Evolutionary conservation across 2,888 invertebrate species (phyloP).

Genomic region (Lepidocyrtinus sp.): DNA sequence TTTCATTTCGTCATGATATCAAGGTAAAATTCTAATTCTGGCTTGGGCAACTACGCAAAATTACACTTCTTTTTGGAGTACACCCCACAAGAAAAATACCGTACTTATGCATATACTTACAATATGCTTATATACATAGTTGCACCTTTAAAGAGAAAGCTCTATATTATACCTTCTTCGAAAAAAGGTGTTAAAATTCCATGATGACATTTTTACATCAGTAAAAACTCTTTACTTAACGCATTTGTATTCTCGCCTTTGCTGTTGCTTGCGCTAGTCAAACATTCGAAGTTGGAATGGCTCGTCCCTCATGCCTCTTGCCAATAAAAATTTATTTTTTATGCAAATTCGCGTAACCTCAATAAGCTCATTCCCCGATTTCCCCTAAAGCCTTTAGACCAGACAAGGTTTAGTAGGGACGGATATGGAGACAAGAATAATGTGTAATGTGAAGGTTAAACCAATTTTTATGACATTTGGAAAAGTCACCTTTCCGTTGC

Average conservation of each 20-base stretch:
- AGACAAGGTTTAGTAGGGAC: too few relatives aligned
- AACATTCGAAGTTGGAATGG: too few relatives aligned
- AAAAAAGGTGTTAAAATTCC: slow-evolving; percentile 11
- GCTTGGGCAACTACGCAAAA: too few relatives aligned
- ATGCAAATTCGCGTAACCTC: slow-evolving; percentile 54
- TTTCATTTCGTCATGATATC: too few relatives aligned
- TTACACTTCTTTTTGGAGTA: too few relatives aligned
- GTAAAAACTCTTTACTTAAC: slow-evolving; percentile 11
- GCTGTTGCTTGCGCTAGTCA: too few relatives aligned
- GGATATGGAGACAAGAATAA: slow-evolving; percentile 29
- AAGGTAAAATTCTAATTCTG: too few relatives aligned
- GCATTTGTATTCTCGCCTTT: slow-evolving; percentile 3
- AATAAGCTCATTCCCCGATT: too few relatives aligned
- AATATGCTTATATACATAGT: neutral
- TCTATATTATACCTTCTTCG: slow-evolving; percentile 14
- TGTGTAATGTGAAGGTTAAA: slow-evolving; percentile 45
- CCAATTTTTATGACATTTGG: slow-evolving; percentile 32
- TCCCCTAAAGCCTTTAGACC: too few relatives aligned
- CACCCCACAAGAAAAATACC: too few relatives aligned
- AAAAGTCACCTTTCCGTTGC: slow-evolving; percentile 42
- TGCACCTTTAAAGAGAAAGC: slow-evolving; percentile 27
- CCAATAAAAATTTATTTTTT: slow-evolving; percentile 42
- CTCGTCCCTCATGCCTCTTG: slow-evolving; percentile 19
- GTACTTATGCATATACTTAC: too few relatives aligned
- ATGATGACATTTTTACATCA: slow-evolving; percentile 32